Evolutionary conservation across 2,797 vertebrate genomes (phyloP), one percentile per base, ranked within the genome.

Genomic region (Pipistrellus kuhlii): DNA sequence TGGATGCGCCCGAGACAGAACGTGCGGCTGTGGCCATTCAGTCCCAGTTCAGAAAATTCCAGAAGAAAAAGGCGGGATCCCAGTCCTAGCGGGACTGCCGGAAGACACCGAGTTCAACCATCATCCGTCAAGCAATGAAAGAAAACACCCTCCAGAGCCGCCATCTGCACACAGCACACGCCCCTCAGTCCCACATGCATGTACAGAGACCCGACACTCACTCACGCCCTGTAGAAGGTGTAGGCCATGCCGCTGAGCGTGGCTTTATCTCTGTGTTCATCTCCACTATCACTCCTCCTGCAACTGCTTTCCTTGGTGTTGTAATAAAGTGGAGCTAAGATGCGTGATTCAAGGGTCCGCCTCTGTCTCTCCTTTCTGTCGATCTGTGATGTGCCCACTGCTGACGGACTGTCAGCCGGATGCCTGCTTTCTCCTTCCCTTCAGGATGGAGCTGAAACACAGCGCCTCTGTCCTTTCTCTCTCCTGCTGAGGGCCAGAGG

Each of bases 41-140:
- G 97, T 99, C 99, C 81, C 99, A 99, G 98, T 99, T 99, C 99
- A 99, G 99, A 98, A 99, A 99, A 98, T 99, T 99, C 99, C 99
- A 99, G 98, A 99, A 99, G 99, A 99, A 99, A 98, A 99, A 99
- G 98, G 98, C 98, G 57, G 59, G 99, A 2, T 99, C 99, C 44
- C 99, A 99, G 98, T 99, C 99, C 95, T 99, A 99, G 99, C 96
- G 25, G 77, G 68, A 71, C 92, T 20, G 57, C 97, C 95, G 3
- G 88, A 94, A 96, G 96, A 95, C 25, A 90, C 82, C 27, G 41
- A 91, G 95, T 85, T 95, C 97, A 96, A 92, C 97, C 96, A 96
- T 96, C 98, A 97, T 95, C 97, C 95, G 80, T 97, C 94, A 6
- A 97, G 96, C 97, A 98, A 96, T 89, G 85, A 90, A 81, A 93